A percentile compares a stretch with the other conserved stretches of the same genome.
These are phyloP conservation scores for Dicyrtoma fusca DNA, from an alignment of 2,888 invertebrate genomes.

Conservation along the genomic window DNA sequence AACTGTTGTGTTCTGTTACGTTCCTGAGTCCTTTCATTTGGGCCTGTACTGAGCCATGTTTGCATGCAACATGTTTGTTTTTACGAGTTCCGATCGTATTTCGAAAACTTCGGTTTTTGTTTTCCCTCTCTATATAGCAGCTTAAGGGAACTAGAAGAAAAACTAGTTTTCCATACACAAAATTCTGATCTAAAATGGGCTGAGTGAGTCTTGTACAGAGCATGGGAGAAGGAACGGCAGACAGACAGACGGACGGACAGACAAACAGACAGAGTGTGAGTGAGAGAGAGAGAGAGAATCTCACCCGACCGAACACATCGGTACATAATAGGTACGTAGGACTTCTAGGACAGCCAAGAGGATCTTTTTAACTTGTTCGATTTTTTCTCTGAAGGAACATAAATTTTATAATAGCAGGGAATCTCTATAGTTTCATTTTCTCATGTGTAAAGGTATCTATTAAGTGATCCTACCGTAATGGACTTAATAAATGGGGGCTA, in stretches of 20 bases:
- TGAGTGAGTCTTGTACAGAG: background rate
- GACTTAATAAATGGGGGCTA: too few relatives aligned
- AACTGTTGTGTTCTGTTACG: background rate
- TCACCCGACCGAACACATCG: too few relatives aligned
- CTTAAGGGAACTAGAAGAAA: conserved; percentile 5
- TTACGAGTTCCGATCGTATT: conserved; percentile 28
- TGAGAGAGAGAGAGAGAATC: background rate
- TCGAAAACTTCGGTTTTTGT: conserved; percentile 28
- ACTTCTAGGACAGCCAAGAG: background rate
- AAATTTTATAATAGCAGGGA: conserved; percentile 9
- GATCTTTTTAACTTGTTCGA: background rate
- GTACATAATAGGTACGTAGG: too few relatives aligned
- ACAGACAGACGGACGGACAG: background rate
- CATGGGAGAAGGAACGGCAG: background rate
- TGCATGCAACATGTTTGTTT: conserved; percentile 38
- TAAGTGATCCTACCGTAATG: too few relatives aligned
- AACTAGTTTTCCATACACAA: conserved; percentile 8
- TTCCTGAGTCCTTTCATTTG: background rate
- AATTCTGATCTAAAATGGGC: conserved; percentile 3
- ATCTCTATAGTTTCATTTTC: background rate
- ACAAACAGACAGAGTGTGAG: background rate
- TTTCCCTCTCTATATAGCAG: background rate
- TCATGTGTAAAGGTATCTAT: too few relatives aligned
- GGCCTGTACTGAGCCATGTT: conserved; percentile 16
- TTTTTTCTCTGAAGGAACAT: conserved; percentile 1